These are phyloP conservation scores for Rhyacophila evoluta DNA, from an alignment of 2,888 invertebrate genomes.

Conservation along the genomic window DNA sequence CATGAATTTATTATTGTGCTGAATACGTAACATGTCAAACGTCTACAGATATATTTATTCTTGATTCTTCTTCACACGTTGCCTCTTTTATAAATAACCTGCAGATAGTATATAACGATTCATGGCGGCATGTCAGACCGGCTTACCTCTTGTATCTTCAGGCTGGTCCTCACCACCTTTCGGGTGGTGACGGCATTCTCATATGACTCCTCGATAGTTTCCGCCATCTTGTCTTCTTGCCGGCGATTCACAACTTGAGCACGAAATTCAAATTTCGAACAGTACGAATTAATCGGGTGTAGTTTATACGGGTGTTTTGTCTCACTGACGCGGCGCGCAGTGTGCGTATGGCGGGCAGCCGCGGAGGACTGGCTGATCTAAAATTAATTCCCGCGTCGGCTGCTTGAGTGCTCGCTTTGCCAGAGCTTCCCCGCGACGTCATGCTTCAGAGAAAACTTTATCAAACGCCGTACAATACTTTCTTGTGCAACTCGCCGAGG, in stretches of 20 bases:
- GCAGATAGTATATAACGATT: not conserved
- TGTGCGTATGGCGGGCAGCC: slow-evolving; percentile 68
- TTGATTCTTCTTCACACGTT: not conserved
- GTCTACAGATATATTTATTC: not conserved
- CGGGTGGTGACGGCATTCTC: slow-evolving; percentile 78
- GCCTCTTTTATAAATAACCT: slow-evolving; percentile 31
- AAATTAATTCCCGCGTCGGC: slow-evolving; percentile 49
- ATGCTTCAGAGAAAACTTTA: slow-evolving; percentile 24
- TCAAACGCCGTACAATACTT: not conserved
- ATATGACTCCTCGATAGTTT: slow-evolving; percentile 78
- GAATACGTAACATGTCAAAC: slow-evolving; percentile 43
- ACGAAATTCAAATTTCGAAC: slow-evolving; percentile 38
- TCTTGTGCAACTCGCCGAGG: not conserved
- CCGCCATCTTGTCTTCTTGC: slow-evolving; percentile 67
- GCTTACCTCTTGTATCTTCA: slow-evolving; percentile 81
- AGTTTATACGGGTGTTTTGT: slow-evolving; percentile 32
- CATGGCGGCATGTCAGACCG: slow-evolving; percentile 28
- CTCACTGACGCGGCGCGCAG: slow-evolving; percentile 60
- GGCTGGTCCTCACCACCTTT: slow-evolving; percentile 77
- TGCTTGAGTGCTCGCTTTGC: slow-evolving; percentile 30
- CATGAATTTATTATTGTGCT: not conserved
- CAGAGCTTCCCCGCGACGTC: slow-evolving; percentile 27
- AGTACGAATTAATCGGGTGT: slow-evolving; percentile 25
- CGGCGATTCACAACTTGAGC: slow-evolving; percentile 26
- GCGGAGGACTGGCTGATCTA: slow-evolving; percentile 61